Percentiles rank a stretch among this genome's conserved stretches.
phyloP scores from a whole-genome alignment of 2,797 vertebrate genomes.

The Spheniscus humboldti region DNA sequence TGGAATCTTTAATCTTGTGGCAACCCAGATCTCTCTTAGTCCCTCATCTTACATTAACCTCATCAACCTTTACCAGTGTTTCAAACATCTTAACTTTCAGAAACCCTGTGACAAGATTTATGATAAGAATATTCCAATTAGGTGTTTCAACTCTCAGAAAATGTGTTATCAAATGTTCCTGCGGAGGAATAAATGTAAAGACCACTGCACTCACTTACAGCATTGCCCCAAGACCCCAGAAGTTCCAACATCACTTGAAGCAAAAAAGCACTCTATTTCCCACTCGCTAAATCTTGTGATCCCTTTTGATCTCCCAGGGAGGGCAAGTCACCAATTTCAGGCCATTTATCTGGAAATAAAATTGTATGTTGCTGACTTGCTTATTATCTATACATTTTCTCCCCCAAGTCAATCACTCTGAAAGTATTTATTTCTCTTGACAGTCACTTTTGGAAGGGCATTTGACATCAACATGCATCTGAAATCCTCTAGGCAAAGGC shows the following conservation, averaged over 20 bases:
- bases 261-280: neutral
- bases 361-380: neutral
- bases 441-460: neutral
- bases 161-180: neutral
- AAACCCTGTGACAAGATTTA: neutral
- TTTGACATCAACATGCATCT: neutral
- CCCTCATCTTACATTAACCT: neutral
- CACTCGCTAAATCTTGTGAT: neutral
- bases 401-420: neutral
- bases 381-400: neutral
- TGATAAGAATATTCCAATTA: neutral
- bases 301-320: neutral
- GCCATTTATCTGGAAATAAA: conserved; percentile 19
- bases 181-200: neutral
- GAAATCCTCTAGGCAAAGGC: conserved; percentile 26
- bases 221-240: neutral
- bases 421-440: conserved; percentile 13
- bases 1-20: neutral
- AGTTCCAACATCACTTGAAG: neutral
- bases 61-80: neutral
- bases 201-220: neutral
- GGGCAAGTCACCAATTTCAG: neutral
- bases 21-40: neutral
- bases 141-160: neutral
- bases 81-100: conserved; percentile 7